A percentile compares a stretch with the other conserved stretches of the same genome.
These are phyloP conservation scores for Polymixis flavicincta DNA, from an alignment of 2,888 invertebrate species.

Conservation along the genomic window DNA sequence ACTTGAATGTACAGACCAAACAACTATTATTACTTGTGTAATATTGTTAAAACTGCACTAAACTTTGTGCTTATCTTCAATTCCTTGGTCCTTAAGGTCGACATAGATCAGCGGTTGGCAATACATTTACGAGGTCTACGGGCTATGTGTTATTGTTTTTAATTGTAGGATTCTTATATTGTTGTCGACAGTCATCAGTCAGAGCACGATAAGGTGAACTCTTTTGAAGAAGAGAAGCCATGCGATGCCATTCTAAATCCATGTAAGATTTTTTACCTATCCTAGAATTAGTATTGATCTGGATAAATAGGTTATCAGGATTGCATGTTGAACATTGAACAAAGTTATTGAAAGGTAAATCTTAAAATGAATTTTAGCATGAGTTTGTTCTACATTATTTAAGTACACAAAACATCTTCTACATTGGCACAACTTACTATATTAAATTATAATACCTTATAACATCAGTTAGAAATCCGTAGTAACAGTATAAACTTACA, in stretches of 20 bases:
- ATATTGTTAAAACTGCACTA: constrained; percentile 29
- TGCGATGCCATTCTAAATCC: background rate
- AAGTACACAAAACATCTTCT: constrained; percentile 60
- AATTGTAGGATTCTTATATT: constrained; percentile 9
- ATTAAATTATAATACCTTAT: constrained; percentile 64
- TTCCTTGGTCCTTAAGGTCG: constrained; percentile 27
- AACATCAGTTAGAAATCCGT: constrained; percentile 65
- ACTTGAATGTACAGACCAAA: constrained; percentile 60
- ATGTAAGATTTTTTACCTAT: too few species aligned
- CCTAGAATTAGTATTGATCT: background rate
- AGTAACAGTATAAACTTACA: constrained; percentile 67
- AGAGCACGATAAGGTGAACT: background rate
- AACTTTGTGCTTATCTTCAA: constrained; percentile 42
- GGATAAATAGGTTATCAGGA: background rate
- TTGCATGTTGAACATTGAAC: background rate
- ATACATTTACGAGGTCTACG: background rate
- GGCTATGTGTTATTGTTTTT: background rate
- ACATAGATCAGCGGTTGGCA: background rate
- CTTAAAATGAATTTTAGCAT: constrained; percentile 2
- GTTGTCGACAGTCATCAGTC: background rate
- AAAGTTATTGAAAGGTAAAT: constrained; percentile 6
- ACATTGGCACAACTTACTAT: constrained; percentile 63
- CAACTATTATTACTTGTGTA: constrained; percentile 33
- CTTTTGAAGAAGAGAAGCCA: background rate
- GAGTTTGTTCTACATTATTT: constrained; percentile 35